Evolutionary conservation across 2,113 vertebrate genomes (phyloP), one percentile per base, ranked within the genome.

Genomic region (Brachirus orientalis): DNA sequence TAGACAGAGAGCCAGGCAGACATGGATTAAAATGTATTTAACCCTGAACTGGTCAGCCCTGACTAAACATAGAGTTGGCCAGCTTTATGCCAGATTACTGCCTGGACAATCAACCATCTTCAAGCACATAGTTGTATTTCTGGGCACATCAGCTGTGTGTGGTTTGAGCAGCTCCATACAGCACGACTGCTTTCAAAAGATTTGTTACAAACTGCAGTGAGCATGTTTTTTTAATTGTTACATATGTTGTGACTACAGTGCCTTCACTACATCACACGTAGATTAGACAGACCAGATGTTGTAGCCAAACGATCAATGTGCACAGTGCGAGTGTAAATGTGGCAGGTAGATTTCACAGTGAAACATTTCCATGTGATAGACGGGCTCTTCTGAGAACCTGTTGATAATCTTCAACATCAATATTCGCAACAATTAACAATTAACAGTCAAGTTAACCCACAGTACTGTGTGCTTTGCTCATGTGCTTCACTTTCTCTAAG

Each of bases 401-500:
- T 6, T 33, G 13, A 33, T 18, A 3, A 52, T 17, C 38, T 56
- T 18, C 20, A 2, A 6, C 41, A 13, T 20, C 55, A 14, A 35
- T 40, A 44, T 22, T 40, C 22, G 37, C n/a, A 54, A 20, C 20
- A 19, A 1, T 22, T 18, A 13, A 62, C 8, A 33, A 1, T 22
- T 18, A 13, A 62, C 8, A 33, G 1, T 16, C 6, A 18, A 40
- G 10, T 57, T 38, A 28, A 19, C 18, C 4, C 43, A 57, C 68
- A 47, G 4, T 3, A 37, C 14, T 1, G 2, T 13, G 5, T 18
- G 19, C 50, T 78, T 45, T 48, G 18, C 61, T 66, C 18, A 37
- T 22, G 18, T 3, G 12, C 13, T 56, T 28, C 45, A 51, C 54
- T 73, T 65, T 46, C 52, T 75, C 47, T 58, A 37, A 47, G 45